These are phyloP conservation scores for Alaudala cheleensis DNA, from an alignment of 2,113 vertebrate species.

Conservation along the genomic window DNA sequence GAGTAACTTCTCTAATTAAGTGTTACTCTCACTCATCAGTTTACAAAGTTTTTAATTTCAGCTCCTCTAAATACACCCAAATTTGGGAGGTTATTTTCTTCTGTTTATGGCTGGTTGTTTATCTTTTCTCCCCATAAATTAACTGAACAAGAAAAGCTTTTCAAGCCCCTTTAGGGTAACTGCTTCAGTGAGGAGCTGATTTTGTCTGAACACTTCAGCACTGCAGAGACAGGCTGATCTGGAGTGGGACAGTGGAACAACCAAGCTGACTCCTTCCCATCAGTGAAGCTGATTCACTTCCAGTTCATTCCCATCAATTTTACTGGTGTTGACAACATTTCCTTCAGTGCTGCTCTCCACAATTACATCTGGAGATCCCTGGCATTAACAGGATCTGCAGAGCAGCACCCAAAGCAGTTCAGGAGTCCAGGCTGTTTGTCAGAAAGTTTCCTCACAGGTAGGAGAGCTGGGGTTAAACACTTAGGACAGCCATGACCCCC, in stretches of 20 bases:
- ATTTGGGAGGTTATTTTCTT: fast-evolving
- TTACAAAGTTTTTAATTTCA: neutral
- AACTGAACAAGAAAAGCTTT: neutral
- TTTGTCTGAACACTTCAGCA: neutral
- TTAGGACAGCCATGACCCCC: neutral
- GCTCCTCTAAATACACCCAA: neutral
- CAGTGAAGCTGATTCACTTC: neutral
- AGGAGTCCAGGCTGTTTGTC: neutral
- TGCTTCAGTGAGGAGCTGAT: neutral
- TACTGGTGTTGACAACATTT: fast-evolving
- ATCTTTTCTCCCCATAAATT: neutral
- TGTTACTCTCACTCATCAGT: neutral
- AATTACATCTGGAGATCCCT: neutral
- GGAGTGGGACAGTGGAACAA: neutral
- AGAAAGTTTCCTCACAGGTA: neutral
- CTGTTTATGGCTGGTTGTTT: neutral
- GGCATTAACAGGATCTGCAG: neutral
- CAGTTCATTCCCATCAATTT: neutral
- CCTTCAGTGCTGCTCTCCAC: neutral
- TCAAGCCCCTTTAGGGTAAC: neutral
- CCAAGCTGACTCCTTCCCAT: neutral
- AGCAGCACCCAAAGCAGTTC: neutral
- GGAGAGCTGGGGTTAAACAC: neutral
- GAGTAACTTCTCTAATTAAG: neutral
- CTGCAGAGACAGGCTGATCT: neutral